These are phyloP conservation scores for Lasioglossum malachurum DNA, from an alignment of 2,888 invertebrate species.

Conservation along the genomic window DNA sequence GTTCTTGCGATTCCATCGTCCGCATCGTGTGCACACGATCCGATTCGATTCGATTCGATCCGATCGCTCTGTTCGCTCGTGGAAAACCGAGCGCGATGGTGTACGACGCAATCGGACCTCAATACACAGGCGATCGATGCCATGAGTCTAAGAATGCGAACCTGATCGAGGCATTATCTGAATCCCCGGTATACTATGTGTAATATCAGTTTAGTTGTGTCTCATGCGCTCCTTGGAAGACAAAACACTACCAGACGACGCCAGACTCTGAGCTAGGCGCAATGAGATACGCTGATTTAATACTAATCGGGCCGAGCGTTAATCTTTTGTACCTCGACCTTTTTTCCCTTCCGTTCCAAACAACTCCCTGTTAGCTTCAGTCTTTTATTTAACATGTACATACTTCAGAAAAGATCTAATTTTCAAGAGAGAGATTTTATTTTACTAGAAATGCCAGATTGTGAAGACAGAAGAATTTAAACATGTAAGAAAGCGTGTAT, in stretches of 20 bases:
- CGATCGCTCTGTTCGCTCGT: background rate
- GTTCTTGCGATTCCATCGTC: background rate
- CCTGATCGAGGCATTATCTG: constrained; percentile 60
- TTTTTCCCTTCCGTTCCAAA: background rate
- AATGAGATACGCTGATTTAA: constrained; percentile 47
- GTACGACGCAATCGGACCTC: constrained; percentile 29
- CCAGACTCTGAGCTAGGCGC: constrained; percentile 42
- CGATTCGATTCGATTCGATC: background rate
- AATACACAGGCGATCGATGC: constrained; percentile 38
- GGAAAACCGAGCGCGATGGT: constrained; percentile 2
- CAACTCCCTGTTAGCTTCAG: background rate
- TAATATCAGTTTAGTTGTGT: constrained; percentile 71
- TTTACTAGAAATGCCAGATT: too few relatives aligned
- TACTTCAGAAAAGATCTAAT: background rate
- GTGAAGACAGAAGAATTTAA: too few relatives aligned
- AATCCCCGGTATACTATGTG: constrained; percentile 35
- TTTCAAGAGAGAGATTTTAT: too few relatives aligned
- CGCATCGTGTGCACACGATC: background rate
- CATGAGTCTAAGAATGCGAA: constrained; percentile 43
- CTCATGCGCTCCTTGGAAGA: constrained; percentile 59
- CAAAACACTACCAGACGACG: constrained; percentile 62
- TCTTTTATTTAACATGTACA: background rate
- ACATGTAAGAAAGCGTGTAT: too few relatives aligned
- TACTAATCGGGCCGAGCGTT: background rate
- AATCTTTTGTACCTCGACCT: background rate